Evolutionary conservation across 2,113 vertebrate species (phyloP).

Genomic region (Toxostoma redivivum): DNA sequence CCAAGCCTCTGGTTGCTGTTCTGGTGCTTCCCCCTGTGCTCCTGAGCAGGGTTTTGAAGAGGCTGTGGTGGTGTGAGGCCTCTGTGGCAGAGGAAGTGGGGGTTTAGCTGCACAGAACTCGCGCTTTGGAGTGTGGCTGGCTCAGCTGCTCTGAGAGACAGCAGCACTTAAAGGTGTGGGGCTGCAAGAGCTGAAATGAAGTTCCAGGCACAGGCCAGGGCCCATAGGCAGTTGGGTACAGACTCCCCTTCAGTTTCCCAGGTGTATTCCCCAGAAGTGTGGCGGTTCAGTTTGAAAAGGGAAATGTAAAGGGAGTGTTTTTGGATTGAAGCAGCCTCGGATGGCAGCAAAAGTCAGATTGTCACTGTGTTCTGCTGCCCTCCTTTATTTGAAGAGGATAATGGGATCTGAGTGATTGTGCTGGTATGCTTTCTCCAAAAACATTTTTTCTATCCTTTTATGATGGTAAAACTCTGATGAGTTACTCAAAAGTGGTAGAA

Average conservation of each 20-base stretch:
- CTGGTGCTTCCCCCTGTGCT: not conserved
- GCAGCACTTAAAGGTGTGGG: not conserved
- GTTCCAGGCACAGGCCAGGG: not conserved
- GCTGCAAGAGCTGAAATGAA: not conserved
- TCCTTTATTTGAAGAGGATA: not conserved
- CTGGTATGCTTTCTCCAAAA: not conserved
- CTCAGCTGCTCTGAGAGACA: fast-evolving
- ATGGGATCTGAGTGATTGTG: not conserved
- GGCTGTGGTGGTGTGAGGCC: not conserved
- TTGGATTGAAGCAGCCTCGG: not conserved
- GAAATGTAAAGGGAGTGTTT: not conserved
- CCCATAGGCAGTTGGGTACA: not conserved
- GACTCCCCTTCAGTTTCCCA: not conserved
- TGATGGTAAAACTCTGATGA: not conserved
- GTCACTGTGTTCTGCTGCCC: not conserved
- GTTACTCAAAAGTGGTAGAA: not conserved
- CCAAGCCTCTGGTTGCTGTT: not conserved
- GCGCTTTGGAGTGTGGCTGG: fast-evolving
- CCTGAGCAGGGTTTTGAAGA: not conserved
- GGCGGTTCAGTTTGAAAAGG: not conserved
- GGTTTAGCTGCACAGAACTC: not conserved
- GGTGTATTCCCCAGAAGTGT: fast-evolving
- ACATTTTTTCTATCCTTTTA: not conserved
- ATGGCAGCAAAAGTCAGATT: not conserved
- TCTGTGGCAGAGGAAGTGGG: not conserved